Evolutionary conservation across 2,888 invertebrate species (phyloP), one percentile per base, ranked within the genome.

Genomic region (Polietes domitor): DNA sequence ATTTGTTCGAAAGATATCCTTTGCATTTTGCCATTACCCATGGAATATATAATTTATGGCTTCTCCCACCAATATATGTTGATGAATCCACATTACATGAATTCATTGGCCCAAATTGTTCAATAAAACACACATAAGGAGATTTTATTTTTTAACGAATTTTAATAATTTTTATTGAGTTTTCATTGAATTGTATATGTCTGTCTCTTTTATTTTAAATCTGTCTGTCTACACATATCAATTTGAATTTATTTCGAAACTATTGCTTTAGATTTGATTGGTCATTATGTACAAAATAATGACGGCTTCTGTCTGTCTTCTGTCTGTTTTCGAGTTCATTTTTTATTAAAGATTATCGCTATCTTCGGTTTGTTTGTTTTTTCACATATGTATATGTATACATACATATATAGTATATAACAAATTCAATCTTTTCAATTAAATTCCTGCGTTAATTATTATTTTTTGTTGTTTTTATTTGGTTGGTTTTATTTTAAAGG

Each of bases 151-250:
- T 82, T 78, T 77, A 82, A 82, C 77, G 77, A 82, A 77, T 77
- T 81, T 82, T 82, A 78, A 81, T 79, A 55, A 65, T 74, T 70
- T 68, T 63, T 58, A 65, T 73, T 77, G 72, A 26, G n/a, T 58
- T 82, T 55, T 55, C 41, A 37, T 78, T 41, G 50, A 19, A 47
- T 65, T 47, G n/a, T n/a, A n/a, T n/a, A n/a, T n/a, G n/a, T n/a
- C n/a, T n/a, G n/a, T n/a, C n/a, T 43, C 37, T 53, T 76, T 65
- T 28, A 32, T 24, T 61, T 82, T 61, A 74, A 3, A 74, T 77
- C 21, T n/a, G n/a, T 73, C 53, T 70, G 70, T 82, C 74, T 71
- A 61, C 77, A 63, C 70, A 82, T 74, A 19, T 77, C 43, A 68
- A 24, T 77, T 73, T 74, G 47, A 82, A 37, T 73, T 26, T 71